Percentiles rank a stretch among this genome's conserved stretches.
These are phyloP conservation scores for Astyanax mexicanus DNA, from an alignment of 2,797 vertebrate genomes.

Conservation along the genomic window DNA sequence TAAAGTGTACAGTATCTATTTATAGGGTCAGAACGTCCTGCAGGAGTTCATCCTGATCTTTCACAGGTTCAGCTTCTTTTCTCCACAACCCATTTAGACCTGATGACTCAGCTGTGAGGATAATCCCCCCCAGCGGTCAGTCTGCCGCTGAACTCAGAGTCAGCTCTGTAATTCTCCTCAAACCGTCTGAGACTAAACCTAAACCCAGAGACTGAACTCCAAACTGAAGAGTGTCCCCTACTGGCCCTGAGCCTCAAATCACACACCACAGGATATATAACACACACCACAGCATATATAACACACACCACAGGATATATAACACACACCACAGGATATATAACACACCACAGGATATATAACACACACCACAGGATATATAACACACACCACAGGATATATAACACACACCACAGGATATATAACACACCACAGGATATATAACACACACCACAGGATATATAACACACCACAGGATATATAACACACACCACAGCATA, in stretches of 20 bases:
- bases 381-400: too few relatives aligned
- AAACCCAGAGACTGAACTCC: neutral
- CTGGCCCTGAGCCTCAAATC: constrained; percentile 24
- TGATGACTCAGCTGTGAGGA: neutral
- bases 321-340: too few relatives aligned
- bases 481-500: too few relatives aligned
- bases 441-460: too few relatives aligned
- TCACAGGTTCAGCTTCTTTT: neutral
- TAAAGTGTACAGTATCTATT: neutral
- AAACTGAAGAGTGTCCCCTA: constrained; percentile 46
- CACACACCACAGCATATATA: too few relatives aligned
- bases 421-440: too few relatives aligned
- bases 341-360: too few relatives aligned
- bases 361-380: too few relatives aligned
- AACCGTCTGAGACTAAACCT: neutral
- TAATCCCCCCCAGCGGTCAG: neutral
- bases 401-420: too few relatives aligned
- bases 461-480: too few relatives aligned
- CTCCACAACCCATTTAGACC: neutral
- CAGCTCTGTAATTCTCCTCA: neutral
- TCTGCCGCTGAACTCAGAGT: neutral
- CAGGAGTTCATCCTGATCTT: neutral
- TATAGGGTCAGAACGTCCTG: neutral
- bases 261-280: neutral
- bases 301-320: too few relatives aligned